Evolutionary conservation across 2,113 vertebrate genomes (phyloP).

Genomic region (Carassius gibelio): DNA sequence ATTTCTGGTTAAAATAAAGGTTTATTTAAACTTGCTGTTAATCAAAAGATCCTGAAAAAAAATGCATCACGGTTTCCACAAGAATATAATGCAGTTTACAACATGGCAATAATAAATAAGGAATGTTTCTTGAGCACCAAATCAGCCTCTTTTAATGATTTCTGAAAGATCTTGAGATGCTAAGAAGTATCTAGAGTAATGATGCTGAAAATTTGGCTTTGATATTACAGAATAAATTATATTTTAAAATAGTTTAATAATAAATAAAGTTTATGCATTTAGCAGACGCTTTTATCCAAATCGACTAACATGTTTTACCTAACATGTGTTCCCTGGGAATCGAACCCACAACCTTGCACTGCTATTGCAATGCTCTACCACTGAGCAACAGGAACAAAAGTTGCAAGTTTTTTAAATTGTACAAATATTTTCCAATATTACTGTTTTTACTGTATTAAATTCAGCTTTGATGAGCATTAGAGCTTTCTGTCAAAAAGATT

Average conservation of each 20-base stretch:
- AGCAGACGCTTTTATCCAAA: no score
- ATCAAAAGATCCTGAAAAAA: not conserved
- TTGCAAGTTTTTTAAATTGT: not conserved
- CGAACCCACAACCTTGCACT: no score
- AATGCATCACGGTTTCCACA: not conserved
- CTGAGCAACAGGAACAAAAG: no score
- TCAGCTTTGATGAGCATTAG: not conserved
- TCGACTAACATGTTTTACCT: no score
- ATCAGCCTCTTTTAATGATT: not conserved
- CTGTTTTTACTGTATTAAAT: not conserved
- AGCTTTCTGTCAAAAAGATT: not conserved
- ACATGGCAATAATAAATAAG: not conserved
- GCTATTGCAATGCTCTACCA: no score
- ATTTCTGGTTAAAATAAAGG: not conserved
- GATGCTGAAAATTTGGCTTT: not conserved
- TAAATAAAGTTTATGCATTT: no score
- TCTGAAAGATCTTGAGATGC: not conserved
- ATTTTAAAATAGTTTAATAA: not conserved
- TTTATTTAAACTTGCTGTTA: not conserved
- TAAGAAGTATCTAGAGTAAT: not conserved
- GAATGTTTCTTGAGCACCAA: not conserved
- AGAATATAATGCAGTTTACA: not conserved
- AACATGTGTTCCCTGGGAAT: no score
- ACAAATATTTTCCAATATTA: not conserved
- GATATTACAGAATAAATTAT: not conserved